phyloP scores from a whole-genome alignment of 2,113 vertebrate genomes.

The Willisornis vidua region DNA sequence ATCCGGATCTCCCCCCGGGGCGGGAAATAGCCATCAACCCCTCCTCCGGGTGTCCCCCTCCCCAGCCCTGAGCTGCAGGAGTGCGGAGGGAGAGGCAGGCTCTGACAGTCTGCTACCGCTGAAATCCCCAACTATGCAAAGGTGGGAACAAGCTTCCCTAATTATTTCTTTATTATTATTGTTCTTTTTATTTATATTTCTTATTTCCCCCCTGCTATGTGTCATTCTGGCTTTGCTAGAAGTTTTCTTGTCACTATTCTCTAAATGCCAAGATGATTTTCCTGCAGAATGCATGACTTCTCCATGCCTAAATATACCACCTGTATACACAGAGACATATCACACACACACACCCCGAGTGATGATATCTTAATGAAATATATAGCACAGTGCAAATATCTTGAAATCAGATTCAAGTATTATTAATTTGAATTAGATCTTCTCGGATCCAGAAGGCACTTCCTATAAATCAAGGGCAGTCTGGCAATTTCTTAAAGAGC shows the following conservation, averaged over 20 bases:
- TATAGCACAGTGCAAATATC: conserved; percentile 24
- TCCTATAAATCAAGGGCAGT: conserved; percentile 71
- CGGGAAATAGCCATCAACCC: neutral
- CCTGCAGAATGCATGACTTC: neutral
- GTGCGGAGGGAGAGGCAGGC: neutral
- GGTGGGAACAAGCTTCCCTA: neutral
- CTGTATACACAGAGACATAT: neutral
- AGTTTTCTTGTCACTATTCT: neutral
- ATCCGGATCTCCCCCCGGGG: neutral
- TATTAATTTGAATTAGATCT: conserved; percentile 69
- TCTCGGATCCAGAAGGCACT: conserved; percentile 55
- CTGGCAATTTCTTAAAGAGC: conserved; percentile 64
- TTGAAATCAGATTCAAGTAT: conserved; percentile 49
- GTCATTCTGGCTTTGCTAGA: neutral
- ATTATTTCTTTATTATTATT: fast-evolving
- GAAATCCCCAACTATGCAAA: neutral
- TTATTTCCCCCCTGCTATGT: fast-evolving
- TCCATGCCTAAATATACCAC: neutral
- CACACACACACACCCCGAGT: neutral
- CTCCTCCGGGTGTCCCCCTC: neutral
- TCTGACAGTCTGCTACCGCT: conserved; percentile 30
- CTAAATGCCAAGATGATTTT: neutral
- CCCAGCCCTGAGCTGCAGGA: neutral
- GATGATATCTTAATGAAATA: conserved; percentile 57
- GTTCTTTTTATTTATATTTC: neutral